Conservation (phyloP, 23 tunicate species). For the Styela plicata region DNA sequence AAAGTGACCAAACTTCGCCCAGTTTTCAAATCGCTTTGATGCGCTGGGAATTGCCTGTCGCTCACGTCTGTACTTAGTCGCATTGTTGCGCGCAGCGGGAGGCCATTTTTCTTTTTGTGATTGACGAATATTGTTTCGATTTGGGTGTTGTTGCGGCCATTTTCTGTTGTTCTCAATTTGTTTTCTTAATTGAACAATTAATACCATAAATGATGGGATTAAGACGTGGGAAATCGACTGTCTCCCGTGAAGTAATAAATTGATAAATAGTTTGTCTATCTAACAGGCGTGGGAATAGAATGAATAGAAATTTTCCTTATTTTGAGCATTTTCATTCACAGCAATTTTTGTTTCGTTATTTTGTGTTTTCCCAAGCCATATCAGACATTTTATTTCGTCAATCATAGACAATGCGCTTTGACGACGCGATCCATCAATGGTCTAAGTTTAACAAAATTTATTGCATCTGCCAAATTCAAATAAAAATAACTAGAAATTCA, state of each 20-base stretch:
- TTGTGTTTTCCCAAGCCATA: no score
- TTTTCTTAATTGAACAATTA: not conserved
- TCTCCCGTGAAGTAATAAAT: not conserved
- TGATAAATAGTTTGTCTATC: not conserved
- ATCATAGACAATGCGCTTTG: no score
- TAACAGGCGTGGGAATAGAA: not conserved
- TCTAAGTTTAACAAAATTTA: no score
- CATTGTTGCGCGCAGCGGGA: slow-evolving; percentile 10
- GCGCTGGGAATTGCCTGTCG: slow-evolving; percentile 17
- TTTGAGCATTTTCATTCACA: no score
- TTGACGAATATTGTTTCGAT: not conserved
- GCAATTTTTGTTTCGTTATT: no score
- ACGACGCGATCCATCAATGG: no score
- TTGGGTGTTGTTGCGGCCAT: not conserved
- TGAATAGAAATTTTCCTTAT: no score
- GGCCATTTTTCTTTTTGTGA: slow-evolving; percentile 1
- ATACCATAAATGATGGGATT: not conserved
- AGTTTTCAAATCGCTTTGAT: not conserved
- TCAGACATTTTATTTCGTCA: no score
- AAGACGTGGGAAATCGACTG: not conserved
- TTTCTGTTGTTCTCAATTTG: not conserved
- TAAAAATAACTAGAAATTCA: no score
- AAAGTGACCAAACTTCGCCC: not conserved
- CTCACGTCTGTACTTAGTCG: not conserved
- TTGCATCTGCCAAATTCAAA: no score